Evolutionary conservation across 2,113 vertebrate genomes (phyloP).

Genomic region (Tragulus kanchil): DNA sequence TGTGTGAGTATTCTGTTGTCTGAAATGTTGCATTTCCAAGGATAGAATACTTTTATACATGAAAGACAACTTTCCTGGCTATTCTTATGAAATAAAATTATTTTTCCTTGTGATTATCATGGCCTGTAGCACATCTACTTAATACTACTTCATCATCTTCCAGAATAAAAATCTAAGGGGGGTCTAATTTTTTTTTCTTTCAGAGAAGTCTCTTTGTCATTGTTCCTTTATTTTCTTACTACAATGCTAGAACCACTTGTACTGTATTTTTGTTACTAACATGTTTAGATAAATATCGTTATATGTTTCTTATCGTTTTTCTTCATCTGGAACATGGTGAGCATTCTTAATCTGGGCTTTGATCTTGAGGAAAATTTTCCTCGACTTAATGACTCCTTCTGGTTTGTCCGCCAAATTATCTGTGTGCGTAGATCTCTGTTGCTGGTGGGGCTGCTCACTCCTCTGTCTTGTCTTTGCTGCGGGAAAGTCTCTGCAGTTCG

Average conservation of each 20-base stretch:
- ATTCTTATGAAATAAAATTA: neutral
- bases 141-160: neutral
- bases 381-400: neutral
- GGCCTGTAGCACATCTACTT: neutral
- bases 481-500: neutral
- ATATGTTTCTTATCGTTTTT: neutral
- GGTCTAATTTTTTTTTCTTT: conserved; percentile 28
- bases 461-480: neutral
- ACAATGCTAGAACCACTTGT: neutral
- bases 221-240: conserved; percentile 29
- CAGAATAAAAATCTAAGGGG: neutral
- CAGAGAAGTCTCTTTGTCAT: neutral
- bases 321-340: neutral
- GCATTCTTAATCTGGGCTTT: neutral
- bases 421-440: accelerated
- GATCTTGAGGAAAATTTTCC: neutral
- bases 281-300: neutral
- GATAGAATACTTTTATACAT: neutral
- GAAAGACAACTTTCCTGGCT: neutral
- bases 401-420: neutral
- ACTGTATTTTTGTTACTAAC: neutral
- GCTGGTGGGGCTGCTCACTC: accelerated
- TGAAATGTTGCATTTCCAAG: neutral
- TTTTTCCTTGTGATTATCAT: neutral
- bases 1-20: neutral